Evolutionary conservation across 1,140 invertebrate species (phyloP).

Genomic region (Dendroctonus valens): DNA sequence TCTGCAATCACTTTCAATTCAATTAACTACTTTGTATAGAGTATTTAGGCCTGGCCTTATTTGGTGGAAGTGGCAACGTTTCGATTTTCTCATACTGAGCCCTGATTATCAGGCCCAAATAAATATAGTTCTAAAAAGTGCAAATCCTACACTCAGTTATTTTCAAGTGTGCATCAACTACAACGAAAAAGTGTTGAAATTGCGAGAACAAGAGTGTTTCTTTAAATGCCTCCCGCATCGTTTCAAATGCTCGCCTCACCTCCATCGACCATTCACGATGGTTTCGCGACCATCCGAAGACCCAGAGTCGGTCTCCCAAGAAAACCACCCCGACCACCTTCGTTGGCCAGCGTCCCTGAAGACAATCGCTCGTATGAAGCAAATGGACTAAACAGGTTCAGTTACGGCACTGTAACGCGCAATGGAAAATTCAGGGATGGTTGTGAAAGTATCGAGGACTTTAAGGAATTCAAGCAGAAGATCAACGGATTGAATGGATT

Average conservation of each 20-base stretch:
- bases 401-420: constrained; percentile 27
- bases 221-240: constrained; percentile 22
- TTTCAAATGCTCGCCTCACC: constrained; percentile 39
- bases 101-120: no score
- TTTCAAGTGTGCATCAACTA: background rate
- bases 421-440: background rate
- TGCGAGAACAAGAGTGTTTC: no score
- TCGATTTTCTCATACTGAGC: no score
- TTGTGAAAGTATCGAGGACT: constrained; percentile 19
- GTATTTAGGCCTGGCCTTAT: no score
- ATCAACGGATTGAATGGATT: constrained; percentile 2
- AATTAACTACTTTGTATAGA: background rate
- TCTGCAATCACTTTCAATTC: background rate
- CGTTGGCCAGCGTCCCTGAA: constrained; percentile 47
- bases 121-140: no score
- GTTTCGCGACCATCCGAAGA: constrained; percentile 76
- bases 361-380: constrained; percentile 38
- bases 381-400: background rate
- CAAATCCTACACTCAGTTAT: background rate
- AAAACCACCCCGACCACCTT: constrained; percentile 48
- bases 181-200: background rate
- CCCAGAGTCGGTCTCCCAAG: constrained; percentile 54
- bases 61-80: no score
- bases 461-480: constrained; percentile 6
- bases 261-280: constrained; percentile 69